Base-by-base conservation (phyloP, 2,888 invertebrate genomes). In the Tachina fera region DNA sequence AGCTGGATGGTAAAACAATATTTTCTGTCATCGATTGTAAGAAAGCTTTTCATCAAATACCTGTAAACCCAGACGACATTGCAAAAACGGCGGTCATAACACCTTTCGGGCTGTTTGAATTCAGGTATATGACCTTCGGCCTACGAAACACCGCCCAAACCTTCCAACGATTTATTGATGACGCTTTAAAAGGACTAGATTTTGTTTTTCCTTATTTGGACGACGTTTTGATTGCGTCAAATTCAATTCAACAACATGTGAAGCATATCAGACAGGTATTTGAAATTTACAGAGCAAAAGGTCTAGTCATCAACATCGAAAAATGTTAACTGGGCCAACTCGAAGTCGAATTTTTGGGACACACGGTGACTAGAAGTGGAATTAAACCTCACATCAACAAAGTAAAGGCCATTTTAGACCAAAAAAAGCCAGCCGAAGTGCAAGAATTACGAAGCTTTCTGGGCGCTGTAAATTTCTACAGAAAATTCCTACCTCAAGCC, bases 71-170 rank as follows among this genome's bases (percentile, higher is more conserved):
- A 11, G 51, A 19, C 0, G 77, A 83, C 22, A 14, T 79, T 8
- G 19, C 47, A 1, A 86, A 83, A 51, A 80, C 83, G 5, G 83
- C 81, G 1, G 72, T 86, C 1, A 80, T 65, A 14, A 86, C 80
- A 1, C 81, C 86, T 3, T 82, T 83, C 16, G 71, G 67, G n/a
- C n/a, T 85, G 4, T 82, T 75, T 31, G 79, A 83, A 71, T 86
- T 86, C 22, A 47, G 16, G 1, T 75, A 65, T 11, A 79, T 83
- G 86, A 84, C 79, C 1, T 84, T 84, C 43, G 79, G 79, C 1
- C 11, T 86, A 49, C 63, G 77, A 13, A 84, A 81, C 65, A 81
- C 65, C 11, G 79, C 82, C 1, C 77, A 81, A n/a, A 79, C 71
- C 75, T 79, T n/a, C 19, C 74, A 74, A 19, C 67, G 78, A 3